Conservation (phyloP, 2,797 vertebrate species). For the Carcharodon carcharias region DNA sequence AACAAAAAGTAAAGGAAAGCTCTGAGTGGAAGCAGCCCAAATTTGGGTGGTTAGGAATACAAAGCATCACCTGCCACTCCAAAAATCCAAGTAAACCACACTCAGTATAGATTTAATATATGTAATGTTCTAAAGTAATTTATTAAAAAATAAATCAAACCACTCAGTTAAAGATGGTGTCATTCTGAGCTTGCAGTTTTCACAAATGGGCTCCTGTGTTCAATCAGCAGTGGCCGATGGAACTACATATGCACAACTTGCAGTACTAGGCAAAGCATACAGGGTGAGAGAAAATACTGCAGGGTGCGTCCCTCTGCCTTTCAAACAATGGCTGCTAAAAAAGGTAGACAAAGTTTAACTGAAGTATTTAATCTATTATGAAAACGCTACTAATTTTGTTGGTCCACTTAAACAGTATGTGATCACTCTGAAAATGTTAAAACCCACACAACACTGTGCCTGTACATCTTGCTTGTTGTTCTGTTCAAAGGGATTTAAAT, state of each 20-base stretch:
- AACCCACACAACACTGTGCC: neutral
- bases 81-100: conserved; percentile 11
- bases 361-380: conserved; percentile 19
- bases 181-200: neutral
- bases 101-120: neutral
- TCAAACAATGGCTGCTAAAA: conserved; percentile 18
- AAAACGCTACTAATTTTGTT: neutral
- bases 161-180: conserved; percentile 7
- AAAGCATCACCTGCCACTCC: neutral
- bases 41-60: neutral
- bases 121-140: neutral
- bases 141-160: conserved; percentile 27
- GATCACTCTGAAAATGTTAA: neutral
- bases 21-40: neutral
- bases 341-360: conserved; percentile 26
- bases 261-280: neutral
- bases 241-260: neutral
- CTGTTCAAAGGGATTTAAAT: neutral
- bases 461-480: neutral
- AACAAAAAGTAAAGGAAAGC: conserved; percentile 12
- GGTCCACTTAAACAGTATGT: neutral
- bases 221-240: neutral
- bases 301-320: neutral
- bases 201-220: neutral
- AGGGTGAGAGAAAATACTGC: neutral